phyloP scores from a whole-genome alignment of 2,888 invertebrate species.

The Mythimna ferrago region DNA sequence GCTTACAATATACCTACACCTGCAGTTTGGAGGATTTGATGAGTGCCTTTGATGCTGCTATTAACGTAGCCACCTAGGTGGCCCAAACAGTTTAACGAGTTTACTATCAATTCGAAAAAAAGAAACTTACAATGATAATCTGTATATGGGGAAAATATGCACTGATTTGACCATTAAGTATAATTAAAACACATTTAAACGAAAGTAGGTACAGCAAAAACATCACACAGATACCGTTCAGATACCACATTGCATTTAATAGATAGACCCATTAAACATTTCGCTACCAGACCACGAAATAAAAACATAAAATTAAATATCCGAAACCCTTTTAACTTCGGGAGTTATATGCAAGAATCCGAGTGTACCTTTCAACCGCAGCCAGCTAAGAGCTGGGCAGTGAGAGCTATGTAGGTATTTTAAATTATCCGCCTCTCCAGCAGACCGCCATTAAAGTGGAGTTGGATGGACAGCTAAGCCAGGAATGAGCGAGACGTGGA shows the following conservation, averaged over 20 bases:
- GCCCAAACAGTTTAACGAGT: too few species aligned
- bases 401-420: slow-evolving; percentile 64
- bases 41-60: too few species aligned
- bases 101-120: too few species aligned
- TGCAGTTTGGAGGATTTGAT: too few species aligned
- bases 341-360: slow-evolving; percentile 57
- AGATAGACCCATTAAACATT: slow-evolving; percentile 1
- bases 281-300: slow-evolving; percentile 26
- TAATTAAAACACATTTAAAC: neutral
- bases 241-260: slow-evolving; percentile 14
- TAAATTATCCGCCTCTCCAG: slow-evolving; percentile 65
- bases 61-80: too few species aligned
- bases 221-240: neutral
- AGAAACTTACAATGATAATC: too few species aligned
- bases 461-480: slow-evolving; percentile 54
- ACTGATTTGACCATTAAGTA: neutral
- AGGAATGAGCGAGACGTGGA: slow-evolving; percentile 46
- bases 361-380: slow-evolving; percentile 64
- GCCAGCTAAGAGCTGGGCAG: slow-evolving; percentile 53
- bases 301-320: slow-evolving; percentile 49
- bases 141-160: neutral
- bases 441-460: slow-evolving; percentile 66
- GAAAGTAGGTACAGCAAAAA: neutral
- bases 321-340: slow-evolving; percentile 46
- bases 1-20: too few species aligned